Percentiles rank a stretch among this genome's conserved stretches.
Conservation (phyloP, 2,888 invertebrate species). For the Zonitis immaculata region DNA sequence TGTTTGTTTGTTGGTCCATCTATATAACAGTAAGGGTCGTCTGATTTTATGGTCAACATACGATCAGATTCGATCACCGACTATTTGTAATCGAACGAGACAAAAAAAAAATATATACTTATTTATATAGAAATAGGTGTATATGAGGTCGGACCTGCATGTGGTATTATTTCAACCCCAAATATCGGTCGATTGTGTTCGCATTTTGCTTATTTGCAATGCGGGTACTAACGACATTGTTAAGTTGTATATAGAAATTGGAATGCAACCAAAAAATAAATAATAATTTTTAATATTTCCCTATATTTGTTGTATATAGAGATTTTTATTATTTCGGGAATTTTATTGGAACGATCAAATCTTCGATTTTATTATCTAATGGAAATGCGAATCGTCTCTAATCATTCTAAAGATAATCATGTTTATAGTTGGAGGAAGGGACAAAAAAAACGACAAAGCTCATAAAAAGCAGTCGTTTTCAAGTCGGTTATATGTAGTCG, state of each 20-base stretch:
- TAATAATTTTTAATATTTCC: not conserved
- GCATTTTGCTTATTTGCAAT: constrained; percentile 26
- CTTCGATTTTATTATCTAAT: not conserved
- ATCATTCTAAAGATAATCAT: too few species aligned
- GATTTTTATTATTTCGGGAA: too few species aligned
- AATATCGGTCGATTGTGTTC: constrained; percentile 28
- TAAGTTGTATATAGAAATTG: constrained; percentile 3
- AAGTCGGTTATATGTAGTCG: not conserved
- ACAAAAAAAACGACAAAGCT: not conserved
- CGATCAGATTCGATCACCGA: not conserved
- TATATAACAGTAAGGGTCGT: not conserved
- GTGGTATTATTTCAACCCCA: constrained; percentile 37
- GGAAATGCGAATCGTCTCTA: not conserved
- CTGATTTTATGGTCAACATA: not conserved
- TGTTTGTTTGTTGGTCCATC: not conserved
- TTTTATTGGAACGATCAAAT: not conserved
- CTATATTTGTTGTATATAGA: too few species aligned
- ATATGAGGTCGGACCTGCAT: too few species aligned
- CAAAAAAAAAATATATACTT: too few species aligned
- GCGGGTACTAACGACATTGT: constrained; percentile 23
- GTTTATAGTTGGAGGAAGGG: too few species aligned
- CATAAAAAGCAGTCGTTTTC: not conserved
- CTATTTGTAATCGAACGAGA: too few species aligned
- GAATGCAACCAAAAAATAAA: too few species aligned
- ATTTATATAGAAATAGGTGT: too few species aligned